Evolutionary conservation across 2,888 invertebrate species (phyloP).

Genomic region (Arenicola marina): DNA sequence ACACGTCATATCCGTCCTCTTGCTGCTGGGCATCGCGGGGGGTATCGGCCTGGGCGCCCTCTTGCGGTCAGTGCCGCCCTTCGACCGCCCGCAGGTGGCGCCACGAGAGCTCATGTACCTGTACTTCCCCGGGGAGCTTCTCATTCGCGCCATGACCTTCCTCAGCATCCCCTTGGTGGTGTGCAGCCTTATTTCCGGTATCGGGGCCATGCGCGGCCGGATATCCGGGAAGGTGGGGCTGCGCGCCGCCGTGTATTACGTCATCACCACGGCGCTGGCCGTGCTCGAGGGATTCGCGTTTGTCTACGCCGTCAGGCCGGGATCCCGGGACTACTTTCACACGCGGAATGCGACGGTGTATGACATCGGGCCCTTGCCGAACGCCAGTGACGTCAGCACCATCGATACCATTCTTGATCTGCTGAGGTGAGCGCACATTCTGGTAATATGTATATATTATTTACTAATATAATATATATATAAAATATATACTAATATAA

Average conservation of each 20-base stretch:
- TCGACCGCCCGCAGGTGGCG: background rate
- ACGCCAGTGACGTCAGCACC: too few species aligned
- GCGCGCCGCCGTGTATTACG: background rate
- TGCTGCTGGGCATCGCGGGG: background rate
- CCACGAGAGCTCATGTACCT: background rate
- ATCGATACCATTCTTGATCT: too few species aligned
- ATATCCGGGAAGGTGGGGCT: background rate
- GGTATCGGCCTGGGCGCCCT: slow-evolving; percentile 3
- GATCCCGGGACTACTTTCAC: background rate
- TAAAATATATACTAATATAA: too few species aligned
- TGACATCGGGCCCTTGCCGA: too few species aligned
- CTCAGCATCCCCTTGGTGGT: background rate
- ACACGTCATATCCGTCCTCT: background rate
- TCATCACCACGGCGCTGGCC: background rate
- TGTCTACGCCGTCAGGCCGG: background rate
- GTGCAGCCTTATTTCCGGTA: background rate
- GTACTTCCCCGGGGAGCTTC: background rate
- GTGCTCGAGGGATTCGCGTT: background rate
- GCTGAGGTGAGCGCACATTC: too few species aligned
- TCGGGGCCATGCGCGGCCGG: background rate
- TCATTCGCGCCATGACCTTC: background rate
- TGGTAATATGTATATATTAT: too few species aligned
- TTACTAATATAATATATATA: too few species aligned
- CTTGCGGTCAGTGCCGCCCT: background rate
- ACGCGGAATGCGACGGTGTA: too few species aligned